These are phyloP conservation scores for Cherax destructor DNA, from an alignment of 1,140 invertebrate species.

Conservation along the genomic window DNA sequence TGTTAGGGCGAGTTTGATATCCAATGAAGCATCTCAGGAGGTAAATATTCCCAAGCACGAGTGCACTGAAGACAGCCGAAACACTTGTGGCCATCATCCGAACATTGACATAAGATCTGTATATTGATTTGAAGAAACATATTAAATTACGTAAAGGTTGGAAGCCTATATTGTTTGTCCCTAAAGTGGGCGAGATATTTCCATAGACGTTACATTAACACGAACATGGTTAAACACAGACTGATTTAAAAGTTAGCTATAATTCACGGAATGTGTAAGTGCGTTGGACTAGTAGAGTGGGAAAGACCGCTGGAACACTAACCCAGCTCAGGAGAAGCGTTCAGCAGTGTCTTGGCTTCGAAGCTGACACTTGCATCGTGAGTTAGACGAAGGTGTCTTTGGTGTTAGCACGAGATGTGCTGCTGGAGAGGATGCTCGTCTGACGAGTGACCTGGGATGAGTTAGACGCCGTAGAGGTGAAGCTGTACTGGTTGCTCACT, in stretches of 20 bases:
- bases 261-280: not conserved
- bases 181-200: not conserved
- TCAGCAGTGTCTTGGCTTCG: not conserved
- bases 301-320: not conserved
- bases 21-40: not conserved
- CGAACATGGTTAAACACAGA: not conserved
- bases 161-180: too few species aligned
- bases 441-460: conserved; percentile 50
- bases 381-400: conserved; percentile 29
- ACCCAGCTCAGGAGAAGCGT: not conserved
- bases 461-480: conserved; percentile 19
- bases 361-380: not conserved
- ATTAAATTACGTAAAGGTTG: too few species aligned
- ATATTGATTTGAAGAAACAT: not conserved
- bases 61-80: not conserved
- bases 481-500: conserved; percentile 43
- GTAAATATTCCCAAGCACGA: not conserved
- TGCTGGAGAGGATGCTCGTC: not conserved
- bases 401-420: not conserved
- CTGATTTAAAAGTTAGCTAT: not conserved
- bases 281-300: too few species aligned
- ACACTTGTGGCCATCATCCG: not conserved
- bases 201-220: not conserved
- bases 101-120: not conserved
- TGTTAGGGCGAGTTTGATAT: not conserved